Conservation (phyloP, 2,888 invertebrate species). For the Eurytoma californica region DNA sequence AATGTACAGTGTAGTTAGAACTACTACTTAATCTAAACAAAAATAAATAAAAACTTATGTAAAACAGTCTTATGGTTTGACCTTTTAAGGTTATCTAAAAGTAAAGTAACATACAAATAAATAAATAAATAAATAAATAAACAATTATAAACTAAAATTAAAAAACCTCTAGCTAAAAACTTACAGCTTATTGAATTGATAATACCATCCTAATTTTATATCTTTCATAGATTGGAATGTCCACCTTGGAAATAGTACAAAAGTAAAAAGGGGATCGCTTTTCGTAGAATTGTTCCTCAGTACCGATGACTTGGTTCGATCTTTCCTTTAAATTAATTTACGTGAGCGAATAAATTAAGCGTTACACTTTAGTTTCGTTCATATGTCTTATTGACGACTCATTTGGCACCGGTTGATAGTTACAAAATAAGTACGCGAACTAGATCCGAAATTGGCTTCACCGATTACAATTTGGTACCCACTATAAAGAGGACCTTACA, state of each 20-base stretch:
- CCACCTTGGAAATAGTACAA: constrained; percentile 1
- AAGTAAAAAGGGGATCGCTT: constrained; percentile 23
- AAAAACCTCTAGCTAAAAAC: neutral
- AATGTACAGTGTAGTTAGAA: neutral
- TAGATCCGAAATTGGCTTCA: constrained; percentile 41
- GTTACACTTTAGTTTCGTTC: constrained; percentile 16
- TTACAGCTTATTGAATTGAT: neutral
- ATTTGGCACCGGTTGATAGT: constrained; percentile 48
- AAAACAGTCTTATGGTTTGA: constrained; percentile 31
- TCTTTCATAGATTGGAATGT: constrained; percentile 1
- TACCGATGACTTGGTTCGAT: neutral
- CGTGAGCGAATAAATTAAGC: constrained; percentile 12
- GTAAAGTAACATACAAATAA: neutral
- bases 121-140: no score
- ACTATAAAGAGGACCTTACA: constrained; percentile 25
- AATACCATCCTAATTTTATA: no score
- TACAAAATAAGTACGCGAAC: constrained; percentile 36
- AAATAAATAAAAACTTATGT: constrained; percentile 20
- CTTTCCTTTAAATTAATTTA: constrained; percentile 2
- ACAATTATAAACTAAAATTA: neutral
- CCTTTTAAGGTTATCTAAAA: neutral
- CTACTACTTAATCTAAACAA: neutral
- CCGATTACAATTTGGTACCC: constrained; percentile 41
- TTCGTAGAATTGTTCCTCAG: neutral
- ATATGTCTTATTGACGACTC: constrained; percentile 11